Evolutionary conservation across 2,888 invertebrate genomes (phyloP).

Genomic region (Cephus spinipes): DNA sequence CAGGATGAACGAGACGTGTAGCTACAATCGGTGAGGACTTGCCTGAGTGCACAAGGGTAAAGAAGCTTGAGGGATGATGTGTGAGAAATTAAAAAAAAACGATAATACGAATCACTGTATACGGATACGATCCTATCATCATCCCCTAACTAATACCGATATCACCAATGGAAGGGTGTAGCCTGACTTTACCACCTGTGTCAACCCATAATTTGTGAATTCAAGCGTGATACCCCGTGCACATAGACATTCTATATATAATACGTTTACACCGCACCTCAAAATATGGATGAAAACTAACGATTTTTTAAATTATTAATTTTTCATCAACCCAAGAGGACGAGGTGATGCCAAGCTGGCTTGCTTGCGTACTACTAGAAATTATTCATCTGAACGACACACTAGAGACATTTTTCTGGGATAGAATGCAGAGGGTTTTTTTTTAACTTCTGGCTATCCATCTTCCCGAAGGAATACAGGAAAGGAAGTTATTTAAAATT

Average conservation of each 20-base stretch:
- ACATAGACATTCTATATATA: background rate
- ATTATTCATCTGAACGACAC: background rate
- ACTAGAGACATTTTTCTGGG: background rate
- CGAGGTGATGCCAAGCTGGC: background rate
- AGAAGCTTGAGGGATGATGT: background rate
- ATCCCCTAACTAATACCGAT: slow-evolving; percentile 6
- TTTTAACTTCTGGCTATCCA: no score
- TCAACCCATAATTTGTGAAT: slow-evolving; percentile 32
- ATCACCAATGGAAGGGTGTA: slow-evolving; percentile 1
- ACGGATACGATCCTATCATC: background rate
- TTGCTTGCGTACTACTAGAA: background rate
- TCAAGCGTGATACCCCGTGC: slow-evolving; percentile 18
- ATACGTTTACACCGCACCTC: background rate
- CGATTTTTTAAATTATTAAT: background rate
- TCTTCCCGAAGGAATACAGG: no score
- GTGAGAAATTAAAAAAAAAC: background rate
- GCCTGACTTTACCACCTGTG: slow-evolving; percentile 24
- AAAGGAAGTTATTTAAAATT: background rate
- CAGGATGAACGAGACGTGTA: background rate
- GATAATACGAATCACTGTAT: background rate
- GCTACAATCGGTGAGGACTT: background rate
- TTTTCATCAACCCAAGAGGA: background rate
- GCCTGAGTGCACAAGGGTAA: background rate
- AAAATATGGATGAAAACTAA: background rate
- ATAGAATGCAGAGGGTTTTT: background rate